These are phyloP conservation scores for Chrysina gloriosa DNA, from an alignment of 2,888 invertebrate species.

Conservation along the genomic window DNA sequence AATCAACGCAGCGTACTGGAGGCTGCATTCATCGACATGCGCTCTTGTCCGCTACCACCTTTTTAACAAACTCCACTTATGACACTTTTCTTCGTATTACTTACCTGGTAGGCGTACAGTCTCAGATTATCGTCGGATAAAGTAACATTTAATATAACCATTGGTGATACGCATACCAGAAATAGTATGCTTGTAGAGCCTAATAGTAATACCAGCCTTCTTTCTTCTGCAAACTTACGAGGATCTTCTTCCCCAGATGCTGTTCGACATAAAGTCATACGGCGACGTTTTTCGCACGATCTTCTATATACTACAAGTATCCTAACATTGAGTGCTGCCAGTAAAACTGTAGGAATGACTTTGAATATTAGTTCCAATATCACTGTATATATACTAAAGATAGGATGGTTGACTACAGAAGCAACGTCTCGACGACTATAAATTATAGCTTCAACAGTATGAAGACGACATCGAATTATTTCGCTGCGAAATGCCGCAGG, in stretches of 20 bases:
- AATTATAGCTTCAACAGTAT: slow-evolving; percentile 67
- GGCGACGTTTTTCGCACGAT: slow-evolving; percentile 73
- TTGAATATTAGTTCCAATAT: slow-evolving; percentile 75
- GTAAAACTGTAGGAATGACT: slow-evolving; percentile 74
- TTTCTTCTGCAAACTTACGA: slow-evolving; percentile 75
- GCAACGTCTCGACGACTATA: slow-evolving; percentile 67
- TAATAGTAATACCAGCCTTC: slow-evolving; percentile 72
- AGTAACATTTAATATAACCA: slow-evolving; percentile 78
- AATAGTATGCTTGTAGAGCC: slow-evolving; percentile 77
- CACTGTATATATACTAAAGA: slow-evolving; percentile 70
- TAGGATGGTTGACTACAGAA: slow-evolving; percentile 57
- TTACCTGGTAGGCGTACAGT: slow-evolving; percentile 74
- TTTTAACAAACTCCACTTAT: too few species aligned
- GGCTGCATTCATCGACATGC: too few species aligned
- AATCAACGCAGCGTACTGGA: too few species aligned
- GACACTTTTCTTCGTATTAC: too few species aligned
- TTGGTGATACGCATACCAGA: slow-evolving; percentile 76
- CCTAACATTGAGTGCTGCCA: slow-evolving; percentile 74
- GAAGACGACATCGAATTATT: slow-evolving; percentile 68
- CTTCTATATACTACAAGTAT: slow-evolving; percentile 75
- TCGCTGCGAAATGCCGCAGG: slow-evolving; percentile 76
- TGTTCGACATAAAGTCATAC: slow-evolving; percentile 73
- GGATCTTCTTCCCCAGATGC: slow-evolving; percentile 73
- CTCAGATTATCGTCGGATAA: slow-evolving; percentile 72
- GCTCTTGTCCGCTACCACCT: too few species aligned